Evolutionary conservation across 2,797 vertebrate genomes (phyloP).

Genomic region (Miichthys miiuy): DNA sequence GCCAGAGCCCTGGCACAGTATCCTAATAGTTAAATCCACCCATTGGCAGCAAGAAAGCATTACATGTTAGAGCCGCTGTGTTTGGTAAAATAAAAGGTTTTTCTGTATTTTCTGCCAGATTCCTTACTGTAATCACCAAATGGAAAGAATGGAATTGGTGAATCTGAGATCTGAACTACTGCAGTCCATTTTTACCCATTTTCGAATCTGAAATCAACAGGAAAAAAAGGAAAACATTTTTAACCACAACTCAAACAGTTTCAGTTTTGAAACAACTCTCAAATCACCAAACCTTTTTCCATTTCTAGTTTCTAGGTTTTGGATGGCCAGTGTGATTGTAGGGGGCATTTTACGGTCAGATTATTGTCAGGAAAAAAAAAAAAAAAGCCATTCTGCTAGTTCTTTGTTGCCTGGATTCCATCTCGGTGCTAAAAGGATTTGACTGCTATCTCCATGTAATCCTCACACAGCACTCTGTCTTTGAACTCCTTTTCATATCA

Average conservation of each 20-base stretch:
- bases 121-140: conserved; percentile 36
- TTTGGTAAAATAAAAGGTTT: conserved; percentile 37
- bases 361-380: conserved; percentile 7
- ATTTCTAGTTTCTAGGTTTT: conserved; percentile 19
- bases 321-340: conserved; percentile 17
- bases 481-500: not conserved
- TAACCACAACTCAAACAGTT: conserved; percentile 4
- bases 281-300: conserved; percentile 25
- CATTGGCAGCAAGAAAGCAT: conserved; percentile 52
- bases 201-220: not conserved
- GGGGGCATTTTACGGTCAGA: conserved; percentile 28
- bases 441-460: conserved; percentile 36
- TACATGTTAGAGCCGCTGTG: conserved; percentile 31
- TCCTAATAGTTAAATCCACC: conserved; percentile 53
- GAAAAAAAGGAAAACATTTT: not conserved
- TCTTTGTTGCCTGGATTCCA: conserved; percentile 19
- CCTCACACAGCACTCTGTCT: not conserved
- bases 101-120: conserved; percentile 9
- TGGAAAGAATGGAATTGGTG: conserved; percentile 39
- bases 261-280: not conserved
- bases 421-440: conserved; percentile 26
- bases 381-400: conserved; percentile 21
- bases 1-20: conserved; percentile 29
- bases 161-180: conserved; percentile 5
- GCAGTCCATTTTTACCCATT: conserved; percentile 20